Conservation (phyloP, 2,797 vertebrate species). For the Sandelia bainsii region DNA sequence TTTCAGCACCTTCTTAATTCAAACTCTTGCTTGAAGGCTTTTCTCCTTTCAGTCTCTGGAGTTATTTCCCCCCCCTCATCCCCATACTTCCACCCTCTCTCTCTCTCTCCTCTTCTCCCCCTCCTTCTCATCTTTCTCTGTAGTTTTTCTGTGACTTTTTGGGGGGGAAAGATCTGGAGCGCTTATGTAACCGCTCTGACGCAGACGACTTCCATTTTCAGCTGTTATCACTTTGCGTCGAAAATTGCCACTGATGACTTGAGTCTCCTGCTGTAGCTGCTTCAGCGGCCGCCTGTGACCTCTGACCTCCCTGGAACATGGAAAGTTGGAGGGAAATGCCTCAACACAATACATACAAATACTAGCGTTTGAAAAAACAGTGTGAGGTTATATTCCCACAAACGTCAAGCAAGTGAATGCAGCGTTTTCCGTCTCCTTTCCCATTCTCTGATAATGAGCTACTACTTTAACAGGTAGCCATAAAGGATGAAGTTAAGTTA, state of each 20-base stretch:
- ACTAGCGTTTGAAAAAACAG: no score
- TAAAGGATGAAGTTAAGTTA: background rate
- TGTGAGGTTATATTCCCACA: no score
- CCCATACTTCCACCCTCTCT: background rate
- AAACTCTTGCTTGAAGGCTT: conserved; percentile 15
- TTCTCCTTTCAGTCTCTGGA: conserved; percentile 13
- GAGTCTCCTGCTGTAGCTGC: background rate
- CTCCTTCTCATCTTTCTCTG: conserved; percentile 3
- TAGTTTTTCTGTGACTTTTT: conserved; percentile 24
- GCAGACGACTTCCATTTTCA: conserved; percentile 39
- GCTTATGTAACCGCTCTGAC: conserved; percentile 59
- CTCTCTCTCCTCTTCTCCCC: background rate
- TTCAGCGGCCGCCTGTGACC: conserved; percentile 7
- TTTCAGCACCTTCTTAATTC: conserved; percentile 13
- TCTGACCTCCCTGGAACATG: conserved; percentile 7
- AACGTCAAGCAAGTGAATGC: no score
- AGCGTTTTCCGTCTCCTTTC: background rate
- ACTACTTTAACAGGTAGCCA: background rate
- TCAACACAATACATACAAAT: background rate
- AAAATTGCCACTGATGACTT: conserved; percentile 17
- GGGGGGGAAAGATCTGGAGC: conserved; percentile 50
- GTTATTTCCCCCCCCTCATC: conserved; percentile 19
- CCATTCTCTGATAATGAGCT: background rate
- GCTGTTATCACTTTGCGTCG: conserved; percentile 9
- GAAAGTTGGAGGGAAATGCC: background rate